These are phyloP conservation scores for Paratrypauchen microcephalus DNA, from an alignment of 2,797 vertebrate genomes.

Conservation along the genomic window DNA sequence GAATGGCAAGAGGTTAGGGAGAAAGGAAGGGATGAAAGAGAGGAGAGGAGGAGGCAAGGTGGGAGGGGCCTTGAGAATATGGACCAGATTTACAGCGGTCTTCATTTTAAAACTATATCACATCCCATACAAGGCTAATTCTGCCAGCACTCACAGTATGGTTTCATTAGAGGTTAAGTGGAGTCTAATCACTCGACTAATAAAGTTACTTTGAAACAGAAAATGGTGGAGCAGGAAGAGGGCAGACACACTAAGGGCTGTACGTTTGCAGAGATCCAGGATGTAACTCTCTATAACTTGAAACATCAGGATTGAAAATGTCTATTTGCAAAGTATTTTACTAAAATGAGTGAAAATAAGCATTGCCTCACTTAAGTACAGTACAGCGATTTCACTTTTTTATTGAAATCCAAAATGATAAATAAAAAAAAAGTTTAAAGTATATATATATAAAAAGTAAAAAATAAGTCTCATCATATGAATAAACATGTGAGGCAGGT, in stretches of 20 bases:
- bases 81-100: slow-evolving; percentile 31
- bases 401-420: not conserved
- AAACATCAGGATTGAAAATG: not conserved
- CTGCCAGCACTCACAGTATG: slow-evolving; percentile 50
- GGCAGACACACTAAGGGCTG: slow-evolving; percentile 78
- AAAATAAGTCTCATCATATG: not conserved
- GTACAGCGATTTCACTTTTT: not conserved
- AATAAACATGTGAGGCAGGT: not conserved
- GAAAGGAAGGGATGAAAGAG: slow-evolving; percentile 34
- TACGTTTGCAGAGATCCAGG: slow-evolving; percentile 70
- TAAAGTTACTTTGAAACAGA: slow-evolving; percentile 89
- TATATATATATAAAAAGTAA: no score
- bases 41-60: slow-evolving; percentile 33
- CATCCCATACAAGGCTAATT: slow-evolving; percentile 52
- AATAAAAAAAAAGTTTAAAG: no score
- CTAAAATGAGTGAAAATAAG: not conserved
- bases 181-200: slow-evolving; percentile 86
- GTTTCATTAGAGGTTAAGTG: slow-evolving; percentile 83
- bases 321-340: not conserved
- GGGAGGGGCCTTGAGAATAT: slow-evolving; percentile 31
- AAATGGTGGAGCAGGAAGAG: slow-evolving; percentile 52
- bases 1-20: slow-evolving; percentile 43
- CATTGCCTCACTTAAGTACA: not conserved
- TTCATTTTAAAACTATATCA: slow-evolving; percentile 76
- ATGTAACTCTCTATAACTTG: not conserved